Evolutionary conservation across 2,888 invertebrate species (phyloP), one percentile per base, ranked within the genome.

Genomic region (Cataglyphis cursor): DNA sequence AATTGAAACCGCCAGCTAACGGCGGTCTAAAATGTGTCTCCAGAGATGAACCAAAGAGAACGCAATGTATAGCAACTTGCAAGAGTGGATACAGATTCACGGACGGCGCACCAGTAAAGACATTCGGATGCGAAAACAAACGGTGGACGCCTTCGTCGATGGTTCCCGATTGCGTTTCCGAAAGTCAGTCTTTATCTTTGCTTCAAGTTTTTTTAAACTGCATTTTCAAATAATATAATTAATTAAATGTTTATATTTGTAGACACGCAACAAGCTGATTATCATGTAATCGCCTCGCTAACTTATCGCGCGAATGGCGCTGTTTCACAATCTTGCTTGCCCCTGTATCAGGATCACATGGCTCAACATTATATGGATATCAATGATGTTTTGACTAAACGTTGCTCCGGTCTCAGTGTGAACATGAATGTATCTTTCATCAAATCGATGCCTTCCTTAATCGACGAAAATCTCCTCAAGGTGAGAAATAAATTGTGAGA

Each of bases 231-330:
- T 18, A 54, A 21, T 62, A 21, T 70, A 66, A 48, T 73, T 70
- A 6, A 65, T 61, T 28, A 57, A 54, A 59, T 35, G 59, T 65
- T 74, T 41, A 6, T 15, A 28, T 75, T 64, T 91, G 82, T 94
- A 97, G 97, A 98, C 95, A 99, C 98, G 21, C 98, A 98, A 94
- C 98, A 98, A 96, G 99, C 99, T n/a, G 97, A 98, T 86, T 99
- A 99, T 91, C 98, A 99, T 91, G 98, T 99, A 0, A 97, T 98
- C 0, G 97, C 98, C 0, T 97, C 97, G 35, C 97, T 99, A 0
- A 97, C 97, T 62, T 99, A 99, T 93, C 96, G 98, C 85, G 98
- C 98, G 15, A 98, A 98, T 89, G 98, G 98, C 35, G 98, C 98
- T 12, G 98, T 99, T 3, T 97, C 98, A 0, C 96, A 96, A 84